Evolutionary conservation across 1,140 invertebrate species (phyloP), one percentile per base, ranked within the genome.

Genomic region (Riptortus pedestris): DNA sequence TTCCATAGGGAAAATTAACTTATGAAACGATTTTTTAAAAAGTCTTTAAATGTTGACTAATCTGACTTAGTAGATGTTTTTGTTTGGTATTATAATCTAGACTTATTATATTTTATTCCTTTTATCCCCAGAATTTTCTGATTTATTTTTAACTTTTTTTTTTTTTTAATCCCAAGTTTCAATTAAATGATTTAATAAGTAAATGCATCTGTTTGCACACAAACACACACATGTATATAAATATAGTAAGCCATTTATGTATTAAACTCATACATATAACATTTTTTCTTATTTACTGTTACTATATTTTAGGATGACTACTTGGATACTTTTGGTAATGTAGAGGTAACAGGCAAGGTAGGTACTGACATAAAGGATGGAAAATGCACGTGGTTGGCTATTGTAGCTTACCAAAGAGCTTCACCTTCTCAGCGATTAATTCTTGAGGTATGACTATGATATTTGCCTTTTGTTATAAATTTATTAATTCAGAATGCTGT

Each of bases 221-320:
- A n/a, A n/a, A n/a, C n/a, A n/a, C n/a, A n/a, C n/a, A n/a, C n/a
- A n/a, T n/a, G n/a, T n/a, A n/a, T n/a, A n/a, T n/a, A n/a, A n/a
- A n/a, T n/a, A n/a, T n/a, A n/a, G n/a, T n/a, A n/a, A n/a, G n/a
- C n/a, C n/a, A n/a, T n/a, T n/a, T n/a, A n/a, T n/a, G n/a, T n/a
- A n/a, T n/a, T n/a, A n/a, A n/a, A n/a, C n/a, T n/a, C n/a, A n/a
- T n/a, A n/a, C n/a, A n/a, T n/a, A n/a, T n/a, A n/a, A n/a, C n/a
- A n/a, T n/a, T n/a, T n/a, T n/a, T n/a, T n/a, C n/a, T n/a, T n/a
- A n/a, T n/a, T n/a, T n/a, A n/a, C n/a, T n/a, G n/a, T n/a, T n/a
- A n/a, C n/a, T n/a, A n/a, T n/a, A n/a, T n/a, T n/a, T n/a, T 80
- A 95, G 83, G 91, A 99, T 76, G 96, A 98, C 73, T 97, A 88